Percentiles rank a stretch among this genome's conserved stretches.
phyloP scores from a whole-genome alignment of 2,797 vertebrate species.

The Pelodytes ibericus region DNA sequence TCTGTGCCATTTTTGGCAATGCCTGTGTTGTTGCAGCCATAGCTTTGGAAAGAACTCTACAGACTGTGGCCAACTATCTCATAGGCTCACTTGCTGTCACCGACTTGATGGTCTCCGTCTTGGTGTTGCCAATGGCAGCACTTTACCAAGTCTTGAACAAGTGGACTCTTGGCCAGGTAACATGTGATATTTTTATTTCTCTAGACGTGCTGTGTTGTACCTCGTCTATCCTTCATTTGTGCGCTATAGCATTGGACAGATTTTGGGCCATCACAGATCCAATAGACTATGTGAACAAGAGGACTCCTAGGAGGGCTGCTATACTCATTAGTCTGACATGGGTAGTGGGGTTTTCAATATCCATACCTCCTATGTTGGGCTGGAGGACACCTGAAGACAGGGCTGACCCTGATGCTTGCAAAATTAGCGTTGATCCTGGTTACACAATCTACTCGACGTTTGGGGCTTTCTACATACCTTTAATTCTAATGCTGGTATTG shows the following conservation, averaged over 20 bases:
- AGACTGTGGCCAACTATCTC: constrained; percentile 96
- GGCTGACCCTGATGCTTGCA: constrained; percentile 89
- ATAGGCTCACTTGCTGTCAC: constrained; percentile 96
- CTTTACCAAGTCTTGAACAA: constrained; percentile 96
- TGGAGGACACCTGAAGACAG: constrained; percentile 95
- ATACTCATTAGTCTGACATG: constrained; percentile 92
- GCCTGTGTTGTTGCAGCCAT: constrained; percentile 94
- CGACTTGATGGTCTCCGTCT: constrained; percentile 96
- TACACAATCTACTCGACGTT: constrained; percentile 98
- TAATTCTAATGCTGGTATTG: constrained; percentile 93
- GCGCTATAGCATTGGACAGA: constrained; percentile 95
- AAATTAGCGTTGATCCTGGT: constrained; percentile 93
- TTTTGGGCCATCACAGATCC: constrained; percentile 98
- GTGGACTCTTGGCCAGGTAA: constrained; percentile 94
- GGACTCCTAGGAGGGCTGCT: constrained; percentile 90
- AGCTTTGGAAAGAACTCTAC: constrained; percentile 91
- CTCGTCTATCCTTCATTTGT: constrained; percentile 96
- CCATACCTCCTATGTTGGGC: constrained; percentile 96
- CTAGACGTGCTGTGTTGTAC: constrained; percentile 97
- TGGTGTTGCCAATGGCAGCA: constrained; percentile 96
- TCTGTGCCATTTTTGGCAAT: constrained; percentile 92
- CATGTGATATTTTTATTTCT: constrained; percentile 94
- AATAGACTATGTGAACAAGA: constrained; percentile 96
- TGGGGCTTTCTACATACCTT: constrained; percentile 95
- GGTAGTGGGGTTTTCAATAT: constrained; percentile 95